Percentiles rank a stretch among this genome's conserved stretches.
These are phyloP conservation scores for Lepidurus couesii DNA, from an alignment of 1,140 invertebrate genomes.

Conservation along the genomic window DNA sequence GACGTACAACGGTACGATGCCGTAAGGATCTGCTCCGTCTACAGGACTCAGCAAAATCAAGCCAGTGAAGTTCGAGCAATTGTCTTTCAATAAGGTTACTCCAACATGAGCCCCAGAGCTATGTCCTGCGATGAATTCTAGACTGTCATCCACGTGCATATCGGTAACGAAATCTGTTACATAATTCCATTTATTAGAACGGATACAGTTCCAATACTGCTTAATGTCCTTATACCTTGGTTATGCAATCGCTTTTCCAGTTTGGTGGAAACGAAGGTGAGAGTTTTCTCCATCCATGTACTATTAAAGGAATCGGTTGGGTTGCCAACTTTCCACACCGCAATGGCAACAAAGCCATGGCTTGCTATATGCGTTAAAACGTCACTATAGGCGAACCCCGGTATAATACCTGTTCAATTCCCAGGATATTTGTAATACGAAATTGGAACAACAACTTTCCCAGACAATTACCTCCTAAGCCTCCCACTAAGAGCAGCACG, in stretches of 20 bases:
- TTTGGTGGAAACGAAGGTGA: conserved; percentile 27
- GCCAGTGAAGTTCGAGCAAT: conserved; percentile 25
- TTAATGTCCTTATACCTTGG: conserved; percentile 5
- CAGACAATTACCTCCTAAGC: conserved; percentile 26
- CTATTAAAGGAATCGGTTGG: conserved; percentile 27
- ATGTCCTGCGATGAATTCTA: conserved; percentile 29
- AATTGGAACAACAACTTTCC: not conserved
- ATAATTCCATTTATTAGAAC: too few species aligned
- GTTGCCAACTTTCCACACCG: conserved; percentile 31
- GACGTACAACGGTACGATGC: conserved; percentile 37
- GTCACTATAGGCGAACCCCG: conserved; percentile 25
- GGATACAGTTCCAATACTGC: not conserved
- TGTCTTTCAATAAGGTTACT: conserved; percentile 26
- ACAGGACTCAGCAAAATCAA: conserved; percentile 38
- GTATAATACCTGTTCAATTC: conserved; percentile 24
- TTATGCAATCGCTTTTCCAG: conserved; percentile 31
- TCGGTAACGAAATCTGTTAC: conserved; percentile 26
- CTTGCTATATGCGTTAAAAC: conserved; percentile 25
- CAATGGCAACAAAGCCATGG: conserved; percentile 28
- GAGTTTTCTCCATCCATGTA: conserved; percentile 28
- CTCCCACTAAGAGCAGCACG: conserved; percentile 26
- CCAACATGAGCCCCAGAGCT: conserved; percentile 29
- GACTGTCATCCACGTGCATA: conserved; percentile 27
- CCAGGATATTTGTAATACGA: not conserved
- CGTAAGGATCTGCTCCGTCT: conserved; percentile 38